Conservation (phyloP, 2,888 invertebrate genomes). For the Macrostomum cliftonense region DNA sequence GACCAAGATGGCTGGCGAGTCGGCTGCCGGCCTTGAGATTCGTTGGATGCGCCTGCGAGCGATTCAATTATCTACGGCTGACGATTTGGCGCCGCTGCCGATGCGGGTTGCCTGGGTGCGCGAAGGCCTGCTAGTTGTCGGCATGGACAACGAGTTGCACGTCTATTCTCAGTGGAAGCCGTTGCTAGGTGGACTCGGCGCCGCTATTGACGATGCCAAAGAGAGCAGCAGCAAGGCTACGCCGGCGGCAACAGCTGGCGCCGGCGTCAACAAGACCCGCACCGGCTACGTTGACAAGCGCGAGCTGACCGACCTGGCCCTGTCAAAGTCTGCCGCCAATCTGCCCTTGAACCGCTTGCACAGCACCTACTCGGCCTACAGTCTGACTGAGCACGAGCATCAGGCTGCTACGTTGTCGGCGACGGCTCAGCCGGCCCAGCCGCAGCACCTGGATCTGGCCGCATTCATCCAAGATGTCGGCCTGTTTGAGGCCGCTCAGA, state of each 20-base stretch:
- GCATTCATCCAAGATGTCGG: constrained; percentile 33
- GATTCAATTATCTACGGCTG: constrained; percentile 73
- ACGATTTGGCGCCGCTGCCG: constrained; percentile 81
- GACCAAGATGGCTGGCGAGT: constrained; percentile 3
- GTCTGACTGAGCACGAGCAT: neutral
- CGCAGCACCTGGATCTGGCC: neutral
- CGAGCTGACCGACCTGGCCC: constrained; percentile 23
- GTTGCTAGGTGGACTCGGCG: constrained; percentile 8
- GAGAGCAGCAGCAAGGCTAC: neutral
- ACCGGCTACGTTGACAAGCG: constrained; percentile 17
- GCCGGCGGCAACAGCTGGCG: constrained; percentile 1
- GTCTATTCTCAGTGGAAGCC: constrained; percentile 82
- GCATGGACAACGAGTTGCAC: constrained; percentile 99
- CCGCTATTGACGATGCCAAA: too few species aligned
- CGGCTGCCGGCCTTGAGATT: constrained; percentile 38
- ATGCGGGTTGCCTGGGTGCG: constrained; percentile 98
- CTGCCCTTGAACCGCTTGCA: neutral
- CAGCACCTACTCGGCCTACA: too few species aligned
- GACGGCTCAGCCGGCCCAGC: neutral
- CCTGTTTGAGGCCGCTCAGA: constrained; percentile 82
- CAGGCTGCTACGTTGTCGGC: neutral
- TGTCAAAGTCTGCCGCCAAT: constrained; percentile 16
- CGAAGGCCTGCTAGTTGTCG: constrained; percentile 88
- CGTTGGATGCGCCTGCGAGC: constrained; percentile 86
- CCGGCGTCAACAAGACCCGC: neutral